Conservation (phyloP, 2,888 invertebrate species). For the Hermaeophaga mercurialis region DNA sequence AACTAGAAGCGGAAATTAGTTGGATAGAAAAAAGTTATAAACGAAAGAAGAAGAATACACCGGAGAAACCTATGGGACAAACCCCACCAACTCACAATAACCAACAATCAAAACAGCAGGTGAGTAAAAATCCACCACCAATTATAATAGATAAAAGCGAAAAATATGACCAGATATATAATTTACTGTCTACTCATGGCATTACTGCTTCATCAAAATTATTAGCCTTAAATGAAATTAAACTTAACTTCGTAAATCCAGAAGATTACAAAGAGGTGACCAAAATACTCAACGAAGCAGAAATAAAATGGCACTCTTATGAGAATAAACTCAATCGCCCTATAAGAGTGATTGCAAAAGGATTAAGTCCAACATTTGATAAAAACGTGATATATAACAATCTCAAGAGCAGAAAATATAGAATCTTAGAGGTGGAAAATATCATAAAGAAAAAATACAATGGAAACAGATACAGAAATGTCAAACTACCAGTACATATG, state of each 20-base stretch:
- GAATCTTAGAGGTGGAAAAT: background rate
- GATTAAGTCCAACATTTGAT: conserved; percentile 9
- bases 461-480: background rate
- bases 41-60: too few relatives aligned
- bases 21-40: too few relatives aligned
- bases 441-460: background rate
- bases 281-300: background rate
- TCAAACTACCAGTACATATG: conserved; percentile 6
- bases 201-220: too few relatives aligned
- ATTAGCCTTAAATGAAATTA: background rate
- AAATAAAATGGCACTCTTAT: background rate
- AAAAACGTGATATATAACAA: background rate
- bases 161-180: too few relatives aligned
- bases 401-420: conserved; percentile 2
- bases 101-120: too few relatives aligned
- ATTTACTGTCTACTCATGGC: too few relatives aligned
- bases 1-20: too few relatives aligned
- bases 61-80: too few relatives aligned
- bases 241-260: background rate
- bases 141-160: too few relatives aligned
- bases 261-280: conserved; percentile 2
- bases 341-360: conserved; percentile 11
- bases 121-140: too few relatives aligned
- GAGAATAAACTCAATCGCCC: conserved; percentile 3
- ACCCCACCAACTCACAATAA: too few relatives aligned